These are phyloP conservation scores for Oryzias celebensis DNA, from an alignment of 2,113 vertebrate species.

Conservation along the genomic window DNA sequence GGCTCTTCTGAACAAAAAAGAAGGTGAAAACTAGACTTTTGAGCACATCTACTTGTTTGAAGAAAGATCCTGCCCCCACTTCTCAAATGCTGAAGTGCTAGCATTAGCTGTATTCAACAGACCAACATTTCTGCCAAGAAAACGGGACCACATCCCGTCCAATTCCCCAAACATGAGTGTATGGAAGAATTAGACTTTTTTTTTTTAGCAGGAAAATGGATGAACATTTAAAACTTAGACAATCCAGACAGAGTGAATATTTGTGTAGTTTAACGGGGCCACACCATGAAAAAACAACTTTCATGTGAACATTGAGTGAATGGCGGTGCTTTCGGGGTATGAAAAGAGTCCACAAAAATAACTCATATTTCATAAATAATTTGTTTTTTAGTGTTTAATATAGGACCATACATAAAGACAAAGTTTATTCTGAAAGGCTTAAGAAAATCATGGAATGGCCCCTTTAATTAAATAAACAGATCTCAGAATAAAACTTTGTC, in stretches of 20 bases:
- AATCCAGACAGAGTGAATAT: background rate
- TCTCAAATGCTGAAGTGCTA: slow-evolving; percentile 20
- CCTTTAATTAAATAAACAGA: too few relatives aligned
- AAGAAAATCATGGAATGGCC: too few relatives aligned
- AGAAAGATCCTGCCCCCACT: slow-evolving; percentile 21
- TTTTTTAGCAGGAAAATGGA: slow-evolving; percentile 36
- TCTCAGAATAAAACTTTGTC: too few relatives aligned
- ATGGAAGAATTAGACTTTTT: slow-evolving; percentile 40
- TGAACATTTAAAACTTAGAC: slow-evolving; percentile 49
- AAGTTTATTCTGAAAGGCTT: too few relatives aligned
- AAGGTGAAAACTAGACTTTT: slow-evolving; percentile 4
- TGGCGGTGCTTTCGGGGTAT: too few relatives aligned
- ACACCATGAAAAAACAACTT: too few relatives aligned
- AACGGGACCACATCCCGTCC: slow-evolving; percentile 67
- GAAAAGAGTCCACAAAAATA: too few relatives aligned
- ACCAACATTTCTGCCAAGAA: slow-evolving; percentile 52
- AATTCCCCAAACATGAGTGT: slow-evolving; percentile 30
- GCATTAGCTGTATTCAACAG: slow-evolving; percentile 14
- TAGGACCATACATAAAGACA: too few relatives aligned
- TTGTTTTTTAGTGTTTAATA: too few relatives aligned
- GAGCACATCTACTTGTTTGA: slow-evolving; percentile 3
- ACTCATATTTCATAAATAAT: too few relatives aligned
- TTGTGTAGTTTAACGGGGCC: too few relatives aligned
- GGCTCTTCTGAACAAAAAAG: slow-evolving; percentile 17
- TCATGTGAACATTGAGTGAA: too few relatives aligned